Conservation (phyloP, 2,888 invertebrate genomes). For the Operophtera brumata region DNA sequence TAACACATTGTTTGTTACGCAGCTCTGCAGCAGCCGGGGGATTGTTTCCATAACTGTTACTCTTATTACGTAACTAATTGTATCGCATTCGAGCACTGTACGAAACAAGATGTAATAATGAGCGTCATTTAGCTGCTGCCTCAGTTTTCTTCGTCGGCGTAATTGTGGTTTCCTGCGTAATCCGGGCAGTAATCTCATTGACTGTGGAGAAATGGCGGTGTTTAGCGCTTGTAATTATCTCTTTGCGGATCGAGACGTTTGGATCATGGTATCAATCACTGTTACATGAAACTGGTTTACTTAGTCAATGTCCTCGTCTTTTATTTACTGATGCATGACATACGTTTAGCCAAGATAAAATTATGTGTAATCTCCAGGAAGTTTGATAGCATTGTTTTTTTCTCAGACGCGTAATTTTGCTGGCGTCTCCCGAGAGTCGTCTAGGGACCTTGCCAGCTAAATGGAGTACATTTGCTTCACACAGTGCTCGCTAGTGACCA, state of each 20-base stretch:
- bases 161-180: slow-evolving; percentile 50
- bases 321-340: slow-evolving; percentile 13
- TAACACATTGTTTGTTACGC: slow-evolving; percentile 46
- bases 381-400: slow-evolving; percentile 30
- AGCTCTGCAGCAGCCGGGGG: slow-evolving; percentile 48
- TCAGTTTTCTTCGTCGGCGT: slow-evolving; percentile 42
- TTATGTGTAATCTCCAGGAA: slow-evolving; percentile 12
- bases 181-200: slow-evolving; percentile 52
- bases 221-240: slow-evolving; percentile 47
- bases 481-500: slow-evolving; percentile 34
- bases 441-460: slow-evolving; percentile 35
- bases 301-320: slow-evolving; percentile 13
- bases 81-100: slow-evolving; percentile 44
- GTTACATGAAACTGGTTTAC: slow-evolving; percentile 22
- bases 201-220: slow-evolving; percentile 47
- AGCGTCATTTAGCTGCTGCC: slow-evolving; percentile 48
- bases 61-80: slow-evolving; percentile 55
- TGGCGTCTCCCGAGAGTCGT: slow-evolving; percentile 33
- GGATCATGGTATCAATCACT: slow-evolving; percentile 33
- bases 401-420: slow-evolving; percentile 37
- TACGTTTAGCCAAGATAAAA: slow-evolving; percentile 5
- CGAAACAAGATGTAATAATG: slow-evolving; percentile 46
- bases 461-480: slow-evolving; percentile 37
- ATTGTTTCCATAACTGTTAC: slow-evolving; percentile 65
- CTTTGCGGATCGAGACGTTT: slow-evolving; percentile 26